A percentile compares a stretch with the other conserved stretches of the same genome.
Evolutionary conservation across 2,888 invertebrate genomes (phyloP).

Genomic region (Pseudococcus jackbeardsleyi): DNA sequence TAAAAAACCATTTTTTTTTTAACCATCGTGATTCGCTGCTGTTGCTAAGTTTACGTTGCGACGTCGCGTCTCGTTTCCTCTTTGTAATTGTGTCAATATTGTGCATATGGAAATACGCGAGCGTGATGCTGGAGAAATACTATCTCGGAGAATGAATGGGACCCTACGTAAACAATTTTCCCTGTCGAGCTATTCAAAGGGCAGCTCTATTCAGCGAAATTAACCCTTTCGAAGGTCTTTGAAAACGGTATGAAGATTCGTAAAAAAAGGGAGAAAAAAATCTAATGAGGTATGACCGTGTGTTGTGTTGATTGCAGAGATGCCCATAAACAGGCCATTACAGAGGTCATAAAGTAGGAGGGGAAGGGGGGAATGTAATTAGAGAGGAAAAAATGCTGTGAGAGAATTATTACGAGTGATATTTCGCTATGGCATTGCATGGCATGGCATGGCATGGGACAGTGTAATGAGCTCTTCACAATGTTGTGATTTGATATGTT

Average conservation of each 20-base stretch:
- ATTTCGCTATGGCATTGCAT: no score
- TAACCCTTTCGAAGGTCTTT: not conserved
- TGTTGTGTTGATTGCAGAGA: no score
- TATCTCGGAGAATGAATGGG: no score
- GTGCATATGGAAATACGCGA: not conserved
- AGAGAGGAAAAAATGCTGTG: no score
- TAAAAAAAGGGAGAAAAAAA: not conserved
- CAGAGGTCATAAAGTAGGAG: no score
- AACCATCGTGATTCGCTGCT: not conserved
- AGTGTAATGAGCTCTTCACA: no score
- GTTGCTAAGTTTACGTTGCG: not conserved
- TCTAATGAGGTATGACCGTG: not conserved
- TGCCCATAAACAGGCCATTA: no score
- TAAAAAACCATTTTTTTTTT: not conserved
- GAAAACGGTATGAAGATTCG: not conserved
- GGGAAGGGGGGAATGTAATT: no score
- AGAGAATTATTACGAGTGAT: no score
- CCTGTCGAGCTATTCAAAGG: not conserved
- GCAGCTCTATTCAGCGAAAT: not conserved
- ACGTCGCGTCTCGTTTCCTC: not conserved
- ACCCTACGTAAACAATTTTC: not conserved
- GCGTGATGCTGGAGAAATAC: not conserved
- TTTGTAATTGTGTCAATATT: conserved; percentile 33
- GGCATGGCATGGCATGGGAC: no score
- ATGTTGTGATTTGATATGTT: no score